Conservation (phyloP, 2,113 vertebrate genomes). For the Cheilinus undulatus region DNA sequence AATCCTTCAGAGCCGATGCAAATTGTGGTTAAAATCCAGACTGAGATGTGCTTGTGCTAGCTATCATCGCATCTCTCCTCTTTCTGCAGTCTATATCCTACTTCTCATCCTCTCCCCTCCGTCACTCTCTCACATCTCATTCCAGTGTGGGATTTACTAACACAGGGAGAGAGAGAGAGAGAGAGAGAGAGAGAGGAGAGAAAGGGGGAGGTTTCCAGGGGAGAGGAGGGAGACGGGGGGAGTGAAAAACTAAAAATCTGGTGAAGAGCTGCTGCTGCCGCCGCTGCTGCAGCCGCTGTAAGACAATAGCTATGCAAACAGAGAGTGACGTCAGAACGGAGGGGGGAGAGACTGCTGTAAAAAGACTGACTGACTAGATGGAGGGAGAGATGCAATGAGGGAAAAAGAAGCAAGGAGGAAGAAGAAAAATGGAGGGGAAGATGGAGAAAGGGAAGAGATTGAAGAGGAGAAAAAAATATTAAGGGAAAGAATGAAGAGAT, state of each 20-base stretch:
- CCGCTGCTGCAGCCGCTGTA: constrained; percentile 83
- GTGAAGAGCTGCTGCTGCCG: constrained; percentile 81
- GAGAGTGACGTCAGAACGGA: constrained; percentile 89
- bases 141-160: constrained; percentile 56
- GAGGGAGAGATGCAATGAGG: constrained; percentile 81
- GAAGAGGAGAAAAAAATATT: not conserved
- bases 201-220: constrained; percentile 71
- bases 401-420: not conserved
- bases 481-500: not conserved
- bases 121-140: constrained; percentile 68
- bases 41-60: constrained; percentile 39
- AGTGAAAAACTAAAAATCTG: constrained; percentile 53
- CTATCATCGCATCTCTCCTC: constrained; percentile 52
- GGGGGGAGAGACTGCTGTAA: constrained; percentile 23
- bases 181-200: constrained; percentile 14
- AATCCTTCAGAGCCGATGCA: constrained; percentile 36
- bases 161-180: not conserved
- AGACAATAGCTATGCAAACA: constrained; percentile 94
- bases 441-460: not conserved
- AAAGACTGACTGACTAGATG: constrained; percentile 45
- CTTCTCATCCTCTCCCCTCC: constrained; percentile 61
- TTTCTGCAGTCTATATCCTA: constrained; percentile 55
- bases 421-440: not conserved
- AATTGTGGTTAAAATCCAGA: constrained; percentile 46
- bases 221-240: constrained; percentile 38